phyloP scores from a whole-genome alignment of 2,113 vertebrate species.

The Oostethus manadensis region DNA sequence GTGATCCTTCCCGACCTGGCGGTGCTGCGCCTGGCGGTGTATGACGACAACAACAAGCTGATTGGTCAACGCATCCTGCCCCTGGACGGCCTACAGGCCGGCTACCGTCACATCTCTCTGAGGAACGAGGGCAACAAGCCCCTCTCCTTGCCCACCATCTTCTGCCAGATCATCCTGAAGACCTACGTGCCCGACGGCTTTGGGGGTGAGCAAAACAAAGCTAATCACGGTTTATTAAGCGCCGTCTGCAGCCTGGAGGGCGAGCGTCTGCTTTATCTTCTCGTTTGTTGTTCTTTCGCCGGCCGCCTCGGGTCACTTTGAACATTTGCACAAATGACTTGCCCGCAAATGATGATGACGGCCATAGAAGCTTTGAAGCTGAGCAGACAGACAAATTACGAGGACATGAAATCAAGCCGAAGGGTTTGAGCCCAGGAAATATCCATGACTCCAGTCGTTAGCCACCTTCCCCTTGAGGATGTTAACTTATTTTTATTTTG shows the following conservation, averaged over 20 bases:
- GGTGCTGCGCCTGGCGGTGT: slow-evolving; percentile 93
- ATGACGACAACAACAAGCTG: slow-evolving; percentile 94
- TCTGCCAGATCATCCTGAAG: slow-evolving; percentile 99
- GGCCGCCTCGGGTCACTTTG: slow-evolving; percentile 21
- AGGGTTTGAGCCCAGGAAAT: slow-evolving; percentile 32
- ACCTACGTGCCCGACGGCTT: slow-evolving; percentile 98
- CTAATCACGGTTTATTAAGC: slow-evolving; percentile 5
- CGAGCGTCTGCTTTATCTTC: slow-evolving; percentile 7
- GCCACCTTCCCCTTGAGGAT: slow-evolving; percentile 1
- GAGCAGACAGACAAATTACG: slow-evolving; percentile 45
- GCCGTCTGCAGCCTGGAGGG: slow-evolving; percentile 25
- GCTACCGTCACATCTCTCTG: slow-evolving; percentile 95
- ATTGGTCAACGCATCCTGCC: slow-evolving; percentile 96
- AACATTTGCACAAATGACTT: slow-evolving; percentile 45
- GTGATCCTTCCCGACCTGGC: slow-evolving; percentile 96
- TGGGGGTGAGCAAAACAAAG: slow-evolving; percentile 77
- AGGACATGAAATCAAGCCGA: slow-evolving; percentile 62
- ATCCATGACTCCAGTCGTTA: slow-evolving; percentile 44
- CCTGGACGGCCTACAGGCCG: slow-evolving; percentile 93
- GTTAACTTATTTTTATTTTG: neutral
- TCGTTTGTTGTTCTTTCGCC: neutral
- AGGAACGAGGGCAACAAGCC: slow-evolving; percentile 98
- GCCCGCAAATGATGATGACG: slow-evolving; percentile 46
- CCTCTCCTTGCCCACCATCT: slow-evolving; percentile 90
- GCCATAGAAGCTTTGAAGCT: slow-evolving; percentile 32